Conservation (phyloP, 2,113 vertebrate species). For the Trematomus loennbergii region DNA sequence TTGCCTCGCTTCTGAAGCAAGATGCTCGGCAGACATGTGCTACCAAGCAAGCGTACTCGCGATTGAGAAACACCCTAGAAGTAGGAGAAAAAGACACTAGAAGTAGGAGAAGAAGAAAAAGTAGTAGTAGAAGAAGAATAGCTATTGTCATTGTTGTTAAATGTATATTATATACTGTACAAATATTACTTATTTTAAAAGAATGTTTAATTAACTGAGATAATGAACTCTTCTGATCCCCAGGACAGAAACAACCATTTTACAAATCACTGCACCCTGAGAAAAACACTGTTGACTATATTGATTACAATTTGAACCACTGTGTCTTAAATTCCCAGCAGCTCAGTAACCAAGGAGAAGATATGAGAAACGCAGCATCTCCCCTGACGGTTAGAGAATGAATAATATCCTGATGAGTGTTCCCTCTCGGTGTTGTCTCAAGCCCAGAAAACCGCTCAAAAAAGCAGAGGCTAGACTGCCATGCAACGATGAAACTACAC, state of each 20-base stretch:
- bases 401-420: conserved; percentile 67
- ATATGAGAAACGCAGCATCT: conserved; percentile 59
- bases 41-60: too few species aligned
- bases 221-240: conserved; percentile 24
- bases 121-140: too few species aligned
- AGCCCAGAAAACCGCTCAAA: conserved; percentile 48
- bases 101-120: too few species aligned
- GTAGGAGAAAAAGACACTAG: too few species aligned
- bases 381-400: conserved; percentile 62
- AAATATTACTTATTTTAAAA: too few species aligned
- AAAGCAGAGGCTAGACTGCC: conserved; percentile 50
- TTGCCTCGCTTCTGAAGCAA: too few species aligned
- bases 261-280: conserved; percentile 32
- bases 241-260: conserved; percentile 27
- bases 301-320: conserved; percentile 55
- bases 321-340: conserved; percentile 60
- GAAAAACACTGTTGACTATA: conserved; percentile 22
- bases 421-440: conserved; percentile 64
- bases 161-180: too few species aligned
- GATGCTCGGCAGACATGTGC: too few species aligned
- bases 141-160: too few species aligned
- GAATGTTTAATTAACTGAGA: neutral
- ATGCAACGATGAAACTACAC: conserved; percentile 53
- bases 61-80: too few species aligned
- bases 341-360: conserved; percentile 50